phyloP scores from a whole-genome alignment of 2,113 vertebrate genomes.

The Agapornis roseicollis region DNA sequence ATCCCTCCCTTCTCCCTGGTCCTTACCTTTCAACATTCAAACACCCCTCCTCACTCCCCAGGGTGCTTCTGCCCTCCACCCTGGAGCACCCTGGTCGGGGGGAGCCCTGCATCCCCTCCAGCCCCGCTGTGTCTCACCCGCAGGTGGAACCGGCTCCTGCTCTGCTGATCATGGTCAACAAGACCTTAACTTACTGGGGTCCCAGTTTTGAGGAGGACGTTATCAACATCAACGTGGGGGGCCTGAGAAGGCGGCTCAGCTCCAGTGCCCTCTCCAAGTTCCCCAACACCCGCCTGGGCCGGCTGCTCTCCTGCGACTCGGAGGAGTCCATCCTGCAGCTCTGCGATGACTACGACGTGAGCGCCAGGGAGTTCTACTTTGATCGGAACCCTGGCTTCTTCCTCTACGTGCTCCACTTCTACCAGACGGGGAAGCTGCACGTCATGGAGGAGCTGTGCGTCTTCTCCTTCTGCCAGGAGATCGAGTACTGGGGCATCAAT shows the following conservation, averaged over 20 bases:
- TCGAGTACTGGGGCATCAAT: conserved; percentile 97
- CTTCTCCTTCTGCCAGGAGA: conserved; percentile 98
- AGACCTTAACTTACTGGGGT: conserved; percentile 78
- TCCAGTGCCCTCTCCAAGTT: conserved; percentile 88
- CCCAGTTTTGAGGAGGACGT: conserved; percentile 78
- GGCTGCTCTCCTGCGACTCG: conserved; percentile 87
- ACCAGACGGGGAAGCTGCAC: conserved; percentile 94
- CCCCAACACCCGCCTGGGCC: conserved; percentile 91
- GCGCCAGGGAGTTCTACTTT: conserved; percentile 92
- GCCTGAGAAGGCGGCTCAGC: conserved; percentile 86
- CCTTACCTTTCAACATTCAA: not conserved
- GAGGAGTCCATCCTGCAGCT: conserved; percentile 94
- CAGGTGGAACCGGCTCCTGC: conserved; percentile 38
- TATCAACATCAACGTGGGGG: conserved; percentile 93
- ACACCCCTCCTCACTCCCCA: not conserved
- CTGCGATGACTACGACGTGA: conserved; percentile 95
- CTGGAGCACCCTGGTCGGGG: rapidly evolving
- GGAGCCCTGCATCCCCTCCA: not conserved
- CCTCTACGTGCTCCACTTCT: conserved; percentile 92
- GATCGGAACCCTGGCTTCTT: conserved; percentile 93
- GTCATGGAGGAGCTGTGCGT: conserved; percentile 96
- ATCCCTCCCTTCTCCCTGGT: not conserved
- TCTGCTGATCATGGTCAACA: conserved; percentile 83
- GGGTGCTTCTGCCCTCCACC: not conserved
- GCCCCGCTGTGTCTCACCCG: not conserved